These are phyloP conservation scores for Thamnaconus septentrionalis DNA, from an alignment of 2,113 vertebrate species.

Conservation along the genomic window DNA sequence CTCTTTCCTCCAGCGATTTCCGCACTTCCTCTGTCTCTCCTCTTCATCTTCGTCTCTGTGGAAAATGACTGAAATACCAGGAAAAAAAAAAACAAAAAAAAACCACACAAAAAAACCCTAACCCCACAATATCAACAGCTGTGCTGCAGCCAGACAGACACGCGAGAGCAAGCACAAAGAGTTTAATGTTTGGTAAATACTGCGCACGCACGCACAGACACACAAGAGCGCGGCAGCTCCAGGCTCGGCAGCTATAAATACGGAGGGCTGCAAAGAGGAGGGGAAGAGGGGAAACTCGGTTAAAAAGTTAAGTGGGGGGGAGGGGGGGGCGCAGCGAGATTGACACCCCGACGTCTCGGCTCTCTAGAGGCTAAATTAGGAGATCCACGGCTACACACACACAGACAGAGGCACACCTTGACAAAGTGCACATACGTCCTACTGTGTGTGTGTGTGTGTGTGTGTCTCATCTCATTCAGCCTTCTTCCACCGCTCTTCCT, in stretches of 20 bases:
- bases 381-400: constrained; percentile 61
- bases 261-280: constrained; percentile 71
- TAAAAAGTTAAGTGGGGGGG: constrained; percentile 80
- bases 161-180: constrained; percentile 47
- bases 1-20: constrained; percentile 64
- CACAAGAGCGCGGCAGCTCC: constrained; percentile 56
- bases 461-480: too few relatives aligned
- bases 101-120: constrained; percentile 64
- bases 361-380: constrained; percentile 79
- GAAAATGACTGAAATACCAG: constrained; percentile 75
- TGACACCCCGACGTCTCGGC: constrained; percentile 73
- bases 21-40: constrained; percentile 63
- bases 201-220: constrained; percentile 34
- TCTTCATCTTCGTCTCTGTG: constrained; percentile 69
- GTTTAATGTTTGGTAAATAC: constrained; percentile 71
- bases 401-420: constrained; percentile 40
- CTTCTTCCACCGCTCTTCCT: too few relatives aligned
- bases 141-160: constrained; percentile 44
- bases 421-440: constrained; percentile 39
- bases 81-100: too few relatives aligned
- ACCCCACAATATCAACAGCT: constrained; percentile 74
- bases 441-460: neutral
- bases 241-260: constrained; percentile 77
- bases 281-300: constrained; percentile 59
- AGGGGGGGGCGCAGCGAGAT: constrained; percentile 67